Percentiles rank a stretch among this genome's conserved stretches.
These are phyloP conservation scores for Epistrophella euchroma DNA, from an alignment of 2,888 invertebrate genomes.

Conservation along the genomic window DNA sequence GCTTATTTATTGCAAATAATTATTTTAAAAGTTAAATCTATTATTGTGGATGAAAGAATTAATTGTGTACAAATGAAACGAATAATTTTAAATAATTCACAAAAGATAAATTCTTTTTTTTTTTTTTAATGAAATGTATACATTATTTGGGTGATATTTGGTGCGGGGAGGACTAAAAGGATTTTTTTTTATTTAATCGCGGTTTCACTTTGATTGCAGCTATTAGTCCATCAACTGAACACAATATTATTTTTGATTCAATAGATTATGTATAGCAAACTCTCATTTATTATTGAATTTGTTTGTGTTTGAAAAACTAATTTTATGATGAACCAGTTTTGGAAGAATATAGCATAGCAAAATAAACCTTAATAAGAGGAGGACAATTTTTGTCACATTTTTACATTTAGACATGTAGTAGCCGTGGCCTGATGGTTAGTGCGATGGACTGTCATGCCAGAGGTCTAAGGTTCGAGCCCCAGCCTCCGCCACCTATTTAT, in stretches of 20 bases:
- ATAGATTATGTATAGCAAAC: background rate
- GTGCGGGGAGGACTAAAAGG: conserved; percentile 22
- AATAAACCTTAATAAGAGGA: too few relatives aligned
- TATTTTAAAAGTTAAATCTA: conserved; percentile 61
- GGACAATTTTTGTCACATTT: background rate
- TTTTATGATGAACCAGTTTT: too few relatives aligned
- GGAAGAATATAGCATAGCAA: too few relatives aligned
- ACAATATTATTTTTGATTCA: background rate
- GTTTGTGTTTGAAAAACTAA: too few relatives aligned
- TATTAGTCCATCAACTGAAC: conserved; percentile 1
- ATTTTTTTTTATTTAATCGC: conserved; percentile 39
- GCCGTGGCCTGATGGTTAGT: too few relatives aligned
- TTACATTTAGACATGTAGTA: too few relatives aligned
- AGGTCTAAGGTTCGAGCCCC: too few relatives aligned
- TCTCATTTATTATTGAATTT: background rate
- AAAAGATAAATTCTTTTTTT: conserved; percentile 51
- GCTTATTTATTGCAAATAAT: conserved; percentile 49
- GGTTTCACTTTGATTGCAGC: conserved; percentile 57
- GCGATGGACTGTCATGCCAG: too few relatives aligned
- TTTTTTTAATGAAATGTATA: background rate
- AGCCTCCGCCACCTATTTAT: too few relatives aligned
- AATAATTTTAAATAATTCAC: conserved; percentile 53
- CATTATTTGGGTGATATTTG: background rate
- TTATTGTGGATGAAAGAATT: conserved; percentile 62
- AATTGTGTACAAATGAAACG: conserved; percentile 61